Conservation (phyloP, 2,797 vertebrate genomes). For the Eleutherodactylus coqui region DNA sequence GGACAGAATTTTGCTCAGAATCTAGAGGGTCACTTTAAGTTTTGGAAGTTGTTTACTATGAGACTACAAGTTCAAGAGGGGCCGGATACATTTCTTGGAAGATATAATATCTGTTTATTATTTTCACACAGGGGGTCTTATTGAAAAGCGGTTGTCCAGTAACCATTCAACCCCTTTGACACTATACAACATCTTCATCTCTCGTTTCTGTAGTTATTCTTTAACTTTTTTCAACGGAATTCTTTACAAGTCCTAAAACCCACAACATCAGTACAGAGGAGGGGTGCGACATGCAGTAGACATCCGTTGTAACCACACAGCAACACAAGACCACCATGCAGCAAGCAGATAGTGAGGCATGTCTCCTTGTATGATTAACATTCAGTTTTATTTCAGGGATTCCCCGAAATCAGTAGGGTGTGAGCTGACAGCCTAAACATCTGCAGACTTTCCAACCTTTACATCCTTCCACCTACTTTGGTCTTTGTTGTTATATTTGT, state of each 20-base stretch:
- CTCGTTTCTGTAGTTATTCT: not conserved
- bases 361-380: conserved; percentile 14
- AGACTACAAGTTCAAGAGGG: too few relatives aligned
- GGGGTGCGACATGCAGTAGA: not conserved
- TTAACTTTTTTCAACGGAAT: not conserved
- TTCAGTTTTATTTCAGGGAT: conserved; percentile 41
- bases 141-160: too few relatives aligned
- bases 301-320: conserved; percentile 16
- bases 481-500: not conserved
- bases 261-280: not conserved
- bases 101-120: too few relatives aligned
- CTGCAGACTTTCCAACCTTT: conserved; percentile 31
- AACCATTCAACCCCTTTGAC: not conserved
- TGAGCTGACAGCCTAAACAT: conserved; percentile 22
- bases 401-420: conserved; percentile 38
- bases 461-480: conserved; percentile 13
- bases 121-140: too few relatives aligned
- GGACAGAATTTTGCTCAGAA: too few relatives aligned
- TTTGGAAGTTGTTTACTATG: too few relatives aligned
- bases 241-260: not conserved
- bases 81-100: too few relatives aligned
- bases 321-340: not conserved
- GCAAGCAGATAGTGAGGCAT: not conserved
- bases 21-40: too few relatives aligned
- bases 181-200: not conserved